phyloP scores from a whole-genome alignment of 92 coral and sea anemone genomes.

The Diadumene lineata region DNA sequence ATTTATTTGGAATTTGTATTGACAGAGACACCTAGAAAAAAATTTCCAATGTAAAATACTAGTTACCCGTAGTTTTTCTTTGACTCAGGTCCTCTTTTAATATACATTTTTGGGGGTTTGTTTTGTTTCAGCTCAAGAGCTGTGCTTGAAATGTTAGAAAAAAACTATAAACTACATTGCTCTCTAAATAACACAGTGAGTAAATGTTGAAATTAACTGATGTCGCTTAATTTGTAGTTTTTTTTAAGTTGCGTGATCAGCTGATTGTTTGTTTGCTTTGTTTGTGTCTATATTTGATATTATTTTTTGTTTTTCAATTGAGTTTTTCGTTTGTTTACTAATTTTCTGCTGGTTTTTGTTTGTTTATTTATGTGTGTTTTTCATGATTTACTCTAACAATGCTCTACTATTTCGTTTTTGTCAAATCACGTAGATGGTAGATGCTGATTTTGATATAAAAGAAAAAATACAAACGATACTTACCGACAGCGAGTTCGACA shows the following conservation, averaged over 20 bases:
- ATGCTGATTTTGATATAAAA: constrained; percentile 82
- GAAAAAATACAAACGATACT: constrained; percentile 70
- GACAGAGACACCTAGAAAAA: too few relatives aligned
- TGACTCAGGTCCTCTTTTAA: background rate
- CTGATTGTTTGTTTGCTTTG: too few relatives aligned
- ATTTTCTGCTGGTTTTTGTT: too few relatives aligned
- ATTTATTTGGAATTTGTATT: too few relatives aligned
- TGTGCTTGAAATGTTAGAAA: constrained; percentile 89
- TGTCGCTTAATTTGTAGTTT: background rate
- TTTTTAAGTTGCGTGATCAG: too few relatives aligned
- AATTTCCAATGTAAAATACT: too few relatives aligned
- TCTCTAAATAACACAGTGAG: constrained; percentile 91
- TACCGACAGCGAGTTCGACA: constrained; percentile 73
- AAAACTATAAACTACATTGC: constrained; percentile 97
- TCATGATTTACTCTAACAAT: background rate
- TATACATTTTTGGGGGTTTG: background rate
- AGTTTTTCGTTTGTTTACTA: too few relatives aligned
- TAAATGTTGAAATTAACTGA: too few relatives aligned
- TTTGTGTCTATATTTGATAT: too few relatives aligned
- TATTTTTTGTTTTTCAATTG: too few relatives aligned
- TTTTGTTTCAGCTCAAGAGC: constrained; percentile 70
- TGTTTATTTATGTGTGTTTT: background rate
- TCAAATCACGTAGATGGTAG: constrained; percentile 70
- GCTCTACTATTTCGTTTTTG: too few relatives aligned
- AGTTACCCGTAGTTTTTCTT: background rate